phyloP scores from a whole-genome alignment of 2,113 vertebrate species.

The Xiphophorus couchianus region DNA sequence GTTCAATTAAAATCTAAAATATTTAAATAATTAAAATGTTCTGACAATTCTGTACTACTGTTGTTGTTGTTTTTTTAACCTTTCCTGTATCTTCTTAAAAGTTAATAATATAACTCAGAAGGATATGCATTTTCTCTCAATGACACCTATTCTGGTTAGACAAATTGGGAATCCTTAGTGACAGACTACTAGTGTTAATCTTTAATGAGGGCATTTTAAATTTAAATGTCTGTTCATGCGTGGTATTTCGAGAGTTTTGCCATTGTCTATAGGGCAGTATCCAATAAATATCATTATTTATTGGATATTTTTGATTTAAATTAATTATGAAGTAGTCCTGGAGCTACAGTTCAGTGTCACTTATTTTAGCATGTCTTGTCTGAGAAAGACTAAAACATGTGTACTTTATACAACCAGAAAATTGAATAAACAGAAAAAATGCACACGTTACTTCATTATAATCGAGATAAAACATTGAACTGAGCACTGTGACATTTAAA shows the following conservation, averaged over 20 bases:
- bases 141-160: constrained; percentile 42
- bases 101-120: background rate
- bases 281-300: background rate
- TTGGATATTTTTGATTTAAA: background rate
- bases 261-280: no score
- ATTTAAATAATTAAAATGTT: accelerated
- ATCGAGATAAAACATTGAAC: background rate
- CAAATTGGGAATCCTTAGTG: constrained; percentile 56
- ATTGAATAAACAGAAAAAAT: background rate
- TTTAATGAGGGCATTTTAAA: constrained; percentile 17
- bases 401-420: background rate
- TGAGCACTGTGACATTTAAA: no score
- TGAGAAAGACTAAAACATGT: background rate
- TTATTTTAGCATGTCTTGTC: background rate
- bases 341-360: background rate
- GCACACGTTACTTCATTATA: background rate
- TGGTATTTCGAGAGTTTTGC: background rate
- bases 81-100: background rate
- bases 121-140: constrained; percentile 22
- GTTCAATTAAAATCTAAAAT: background rate
- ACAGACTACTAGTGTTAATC: constrained; percentile 31
- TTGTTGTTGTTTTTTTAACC: background rate
- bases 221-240: background rate
- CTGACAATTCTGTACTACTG: background rate
- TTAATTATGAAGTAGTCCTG: background rate